Base-by-base conservation (phyloP, 2,113 vertebrate genomes). In the Onychostoma macrolepis region DNA sequence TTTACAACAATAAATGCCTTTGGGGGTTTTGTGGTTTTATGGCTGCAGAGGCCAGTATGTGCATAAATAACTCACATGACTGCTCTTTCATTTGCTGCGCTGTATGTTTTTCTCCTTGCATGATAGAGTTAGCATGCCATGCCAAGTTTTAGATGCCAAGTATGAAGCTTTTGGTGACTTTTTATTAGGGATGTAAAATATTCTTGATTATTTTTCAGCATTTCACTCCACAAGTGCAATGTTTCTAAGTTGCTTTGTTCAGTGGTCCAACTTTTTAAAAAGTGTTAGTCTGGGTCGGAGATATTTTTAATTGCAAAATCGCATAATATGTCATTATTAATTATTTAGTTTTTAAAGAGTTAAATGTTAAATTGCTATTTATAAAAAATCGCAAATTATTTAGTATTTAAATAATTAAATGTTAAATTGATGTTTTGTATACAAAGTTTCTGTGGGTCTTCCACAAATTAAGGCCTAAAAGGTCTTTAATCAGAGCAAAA, bases 1-100 rank as follows among this genome's bases (percentile, higher is more conserved):
- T 76, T 45, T 76, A 45, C 74, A 76, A 45, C n/a, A 13, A 17
- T 76, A 11, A 48, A 76, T 76, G 38, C 71, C 63, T 65, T 28
- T 65, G 26, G 63, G n/a, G 8, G 26, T 24, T 38, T 72, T 36
- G 69, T 75, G 21, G 24, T 24, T 65, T 65, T 28, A 13, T 28
- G 26, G 63, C 26, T 28, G 63, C 63, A 28, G n/a, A 65, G 63
- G 26, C 26, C 63, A 65, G 63, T 30, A 28, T 65, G 10, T 28
- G 63, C 63, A 65, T 65, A 65, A 28, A 65, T 65, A 65, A 58
- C 21, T 58, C 21, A 28, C 4, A 65, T 13, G 11, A 13, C 63
- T 65, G 63, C 61, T 65, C n/a, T 28, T 65, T 65, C 61, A 28
- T 65, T 65, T 28, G 61, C 61, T 65, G 61, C 12, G 4, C 63